Evolutionary conservation across 2,797 vertebrate species (phyloP), one percentile per base, ranked within the genome.

Genomic region (Denticeps clupeoides): DNA sequence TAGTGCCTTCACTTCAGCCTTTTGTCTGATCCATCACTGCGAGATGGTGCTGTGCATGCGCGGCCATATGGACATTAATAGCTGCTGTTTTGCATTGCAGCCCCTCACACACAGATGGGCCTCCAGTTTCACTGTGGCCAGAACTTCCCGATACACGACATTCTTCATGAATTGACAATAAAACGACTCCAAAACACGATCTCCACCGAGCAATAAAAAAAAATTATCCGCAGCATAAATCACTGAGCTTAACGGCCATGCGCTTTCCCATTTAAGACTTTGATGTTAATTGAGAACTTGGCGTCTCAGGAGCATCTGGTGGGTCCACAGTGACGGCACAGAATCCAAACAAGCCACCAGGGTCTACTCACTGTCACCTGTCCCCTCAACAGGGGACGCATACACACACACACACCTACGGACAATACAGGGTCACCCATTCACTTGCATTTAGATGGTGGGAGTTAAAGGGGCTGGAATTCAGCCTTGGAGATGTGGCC

Each of bases 41-140:
- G 45, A 48, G 47, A 55, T 43, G 44, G 45, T 51, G 19, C 45
- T 62, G 55, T 35, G 35, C 22, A 49, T 56, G 56, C 63, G 53
- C 49, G 61, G 65, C 67, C 77, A 79, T 76, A 75, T 65, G 79
- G 75, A 70, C 72, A 47, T 73, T 74, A 77, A 79, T 65, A 51
- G 65, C 77, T 64, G 65, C 58, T 53, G 58, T 68, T 67, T 68
- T 55, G 54, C 68, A 63, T 68, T 59, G 29, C 49, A 11, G 61
- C 63, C 59, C 55, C 45, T 55, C 45, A 28, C 32, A 55, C 66
- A 52, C 77, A 82, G 78, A 79, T 79, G 78, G 70, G 68, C 64
- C 44, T 47, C 32, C 13, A 9, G 27, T 68, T 75, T 70, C 65
- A 68, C 54, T 58, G 65, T 28, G 54, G 61, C 59, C 43, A 38